Evolutionary conservation across 2,797 vertebrate species (phyloP).

Genomic region (Schizopygopsis pylzovi): DNA sequence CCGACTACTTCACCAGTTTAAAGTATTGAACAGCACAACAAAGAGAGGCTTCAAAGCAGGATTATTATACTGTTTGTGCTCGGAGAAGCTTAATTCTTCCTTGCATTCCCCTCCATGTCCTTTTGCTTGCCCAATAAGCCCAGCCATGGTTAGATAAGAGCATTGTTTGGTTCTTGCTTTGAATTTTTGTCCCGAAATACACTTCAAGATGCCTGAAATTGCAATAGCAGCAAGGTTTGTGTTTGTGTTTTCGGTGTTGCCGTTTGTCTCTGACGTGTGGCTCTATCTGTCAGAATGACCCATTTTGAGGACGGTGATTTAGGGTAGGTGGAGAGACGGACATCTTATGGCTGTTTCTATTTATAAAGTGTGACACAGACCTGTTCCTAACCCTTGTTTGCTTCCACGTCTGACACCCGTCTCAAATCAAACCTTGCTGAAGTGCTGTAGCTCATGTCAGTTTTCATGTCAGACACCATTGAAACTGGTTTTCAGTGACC

Average conservation of each 20-base stretch:
- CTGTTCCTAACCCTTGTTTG: conserved; percentile 6
- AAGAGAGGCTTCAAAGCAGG: conserved; percentile 76
- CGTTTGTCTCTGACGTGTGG: not conserved
- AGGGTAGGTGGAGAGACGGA: not conserved
- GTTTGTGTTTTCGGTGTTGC: not conserved
- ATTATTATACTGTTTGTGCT: conserved; percentile 74
- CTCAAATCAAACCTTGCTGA: not conserved
- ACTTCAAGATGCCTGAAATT: not conserved
- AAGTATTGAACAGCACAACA: conserved; percentile 63
- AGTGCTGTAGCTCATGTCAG: not conserved
- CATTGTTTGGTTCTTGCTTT: conserved; percentile 59
- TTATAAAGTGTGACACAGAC: conserved; percentile 35
- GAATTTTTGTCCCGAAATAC: not conserved
- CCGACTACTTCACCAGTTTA: not conserved
- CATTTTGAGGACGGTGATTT: not conserved
- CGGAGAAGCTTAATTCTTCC: conserved; percentile 64
- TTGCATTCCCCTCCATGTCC: conserved; percentile 27
- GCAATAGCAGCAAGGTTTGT: not conserved
- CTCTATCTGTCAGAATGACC: not conserved
- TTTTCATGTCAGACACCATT: not conserved
- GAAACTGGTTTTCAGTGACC: not conserved
- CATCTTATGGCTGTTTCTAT: conserved; percentile 39
- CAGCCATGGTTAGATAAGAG: conserved; percentile 62
- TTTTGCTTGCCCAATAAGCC: conserved; percentile 66
- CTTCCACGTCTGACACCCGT: conserved; percentile 11